Conservation (phyloP, 2,113 vertebrate species). For the Lepus europaeus region DNA sequence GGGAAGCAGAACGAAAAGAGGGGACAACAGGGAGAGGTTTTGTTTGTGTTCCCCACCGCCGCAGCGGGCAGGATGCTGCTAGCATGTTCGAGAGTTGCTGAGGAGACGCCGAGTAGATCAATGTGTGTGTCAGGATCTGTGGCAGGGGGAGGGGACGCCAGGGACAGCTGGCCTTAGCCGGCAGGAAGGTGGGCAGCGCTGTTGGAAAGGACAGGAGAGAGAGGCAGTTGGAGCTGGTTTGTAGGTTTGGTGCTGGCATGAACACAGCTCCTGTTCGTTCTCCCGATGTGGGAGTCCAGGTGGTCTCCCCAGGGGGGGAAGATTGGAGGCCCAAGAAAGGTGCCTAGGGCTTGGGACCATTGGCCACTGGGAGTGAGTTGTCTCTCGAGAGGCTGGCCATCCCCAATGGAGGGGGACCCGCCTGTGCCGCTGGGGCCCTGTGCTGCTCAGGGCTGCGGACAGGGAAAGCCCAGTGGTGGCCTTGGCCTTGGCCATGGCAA, state of each 20-base stretch:
- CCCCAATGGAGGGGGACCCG: no score
- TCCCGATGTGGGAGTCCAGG: no score
- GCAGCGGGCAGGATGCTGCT: neutral
- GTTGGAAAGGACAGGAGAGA: neutral
- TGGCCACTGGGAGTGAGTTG: neutral
- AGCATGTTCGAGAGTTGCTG: neutral
- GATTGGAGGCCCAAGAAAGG: neutral
- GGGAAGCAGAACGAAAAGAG: no score
- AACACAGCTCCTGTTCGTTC: neutral
- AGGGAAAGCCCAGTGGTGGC: neutral
- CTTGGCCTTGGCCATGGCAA: no score
- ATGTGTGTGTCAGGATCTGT: no score
- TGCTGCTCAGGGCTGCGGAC: neutral
- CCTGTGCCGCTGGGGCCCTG: rapidly evolving
- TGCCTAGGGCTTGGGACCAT: neutral
- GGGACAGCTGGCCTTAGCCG: neutral
- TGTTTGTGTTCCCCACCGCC: neutral
- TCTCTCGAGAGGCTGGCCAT: no score
- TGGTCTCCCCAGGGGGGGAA: neutral
- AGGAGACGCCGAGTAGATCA: neutral
- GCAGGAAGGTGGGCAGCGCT: neutral
- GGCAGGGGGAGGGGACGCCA: no score
- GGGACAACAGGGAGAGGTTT: neutral
- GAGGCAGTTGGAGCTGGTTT: neutral
- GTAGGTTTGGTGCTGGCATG: neutral